A percentile compares a stretch with the other conserved stretches of the same genome.
Conservation (phyloP, 2,888 invertebrate genomes). For the Rhopalosiphum nymphaeae region DNA sequence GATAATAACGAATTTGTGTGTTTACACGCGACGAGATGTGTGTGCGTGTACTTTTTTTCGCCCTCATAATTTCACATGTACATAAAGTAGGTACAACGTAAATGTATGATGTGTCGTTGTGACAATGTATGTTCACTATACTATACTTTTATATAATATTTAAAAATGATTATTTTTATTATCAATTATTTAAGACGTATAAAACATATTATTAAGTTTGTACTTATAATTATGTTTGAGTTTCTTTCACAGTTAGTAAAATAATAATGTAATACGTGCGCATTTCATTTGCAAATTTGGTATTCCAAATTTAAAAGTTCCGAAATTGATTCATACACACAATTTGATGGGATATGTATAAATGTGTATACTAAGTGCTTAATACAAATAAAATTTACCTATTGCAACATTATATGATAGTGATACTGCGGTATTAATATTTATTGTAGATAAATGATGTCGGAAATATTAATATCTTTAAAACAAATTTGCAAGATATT, state of each 20-base stretch:
- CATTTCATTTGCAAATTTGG: neutral
- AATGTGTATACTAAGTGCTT: neutral
- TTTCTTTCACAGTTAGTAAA: neutral
- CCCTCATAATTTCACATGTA: constrained; percentile 43
- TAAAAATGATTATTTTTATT: neutral
- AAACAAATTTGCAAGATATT: neutral
- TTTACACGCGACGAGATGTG: constrained; percentile 10
- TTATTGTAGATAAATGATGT: neutral
- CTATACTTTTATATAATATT: neutral
- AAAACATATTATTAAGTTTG: neutral
- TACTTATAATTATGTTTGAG: no score
- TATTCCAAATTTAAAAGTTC: neutral
- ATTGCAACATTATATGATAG: no score
- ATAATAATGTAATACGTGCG: neutral
- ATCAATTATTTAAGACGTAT: neutral
- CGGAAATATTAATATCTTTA: neutral
- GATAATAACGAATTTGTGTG: constrained; percentile 59
- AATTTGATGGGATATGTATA: neutral
- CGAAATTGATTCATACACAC: neutral
- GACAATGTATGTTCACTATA: neutral
- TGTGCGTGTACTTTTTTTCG: constrained; percentile 35
- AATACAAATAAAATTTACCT: neutral
- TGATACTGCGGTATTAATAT: no score
- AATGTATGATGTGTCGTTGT: neutral
- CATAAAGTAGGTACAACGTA: neutral